Conservation (phyloP, 1,140 invertebrate species). For the Aphelinus atriplicis region DNA sequence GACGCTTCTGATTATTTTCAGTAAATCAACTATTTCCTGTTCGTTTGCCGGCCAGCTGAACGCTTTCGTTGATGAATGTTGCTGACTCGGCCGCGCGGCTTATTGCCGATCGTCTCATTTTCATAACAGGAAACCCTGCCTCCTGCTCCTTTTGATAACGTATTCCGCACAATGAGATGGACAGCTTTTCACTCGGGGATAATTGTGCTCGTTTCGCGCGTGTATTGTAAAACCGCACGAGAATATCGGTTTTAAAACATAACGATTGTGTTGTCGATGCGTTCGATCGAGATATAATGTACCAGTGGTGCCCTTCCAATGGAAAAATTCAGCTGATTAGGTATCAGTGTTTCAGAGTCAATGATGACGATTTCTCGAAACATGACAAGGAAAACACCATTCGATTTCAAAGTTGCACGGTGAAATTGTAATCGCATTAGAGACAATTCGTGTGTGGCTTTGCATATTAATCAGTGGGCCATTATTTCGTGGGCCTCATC, state of each 20-base stretch:
- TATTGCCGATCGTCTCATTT: too few relatives aligned
- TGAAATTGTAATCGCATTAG: neutral
- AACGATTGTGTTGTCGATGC: too few relatives aligned
- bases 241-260: too few relatives aligned
- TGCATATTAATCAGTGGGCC: conserved; percentile 28
- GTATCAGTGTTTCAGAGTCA: neutral
- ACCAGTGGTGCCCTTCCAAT: too few relatives aligned
- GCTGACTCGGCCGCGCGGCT: neutral
- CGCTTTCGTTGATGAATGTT: conserved; percentile 30
- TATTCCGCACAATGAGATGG: too few relatives aligned
- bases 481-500: conserved; percentile 21
- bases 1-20: conserved; percentile 37
- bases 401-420: conserved; percentile 19
- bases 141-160: too few relatives aligned
- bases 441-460: neutral
- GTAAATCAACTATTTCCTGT: conserved; percentile 36
- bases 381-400: neutral
- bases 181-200: too few relatives aligned
- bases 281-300: too few relatives aligned
- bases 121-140: too few relatives aligned
- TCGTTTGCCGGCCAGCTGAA: neutral
- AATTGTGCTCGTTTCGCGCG: too few relatives aligned
- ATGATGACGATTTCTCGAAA: neutral
- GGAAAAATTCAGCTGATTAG: too few relatives aligned
- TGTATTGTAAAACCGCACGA: too few relatives aligned